Evolutionary conservation across 2,113 vertebrate genomes (phyloP), one percentile per base, ranked within the genome.

Genomic region (Rhegmatorhina hoffmannsi): DNA sequence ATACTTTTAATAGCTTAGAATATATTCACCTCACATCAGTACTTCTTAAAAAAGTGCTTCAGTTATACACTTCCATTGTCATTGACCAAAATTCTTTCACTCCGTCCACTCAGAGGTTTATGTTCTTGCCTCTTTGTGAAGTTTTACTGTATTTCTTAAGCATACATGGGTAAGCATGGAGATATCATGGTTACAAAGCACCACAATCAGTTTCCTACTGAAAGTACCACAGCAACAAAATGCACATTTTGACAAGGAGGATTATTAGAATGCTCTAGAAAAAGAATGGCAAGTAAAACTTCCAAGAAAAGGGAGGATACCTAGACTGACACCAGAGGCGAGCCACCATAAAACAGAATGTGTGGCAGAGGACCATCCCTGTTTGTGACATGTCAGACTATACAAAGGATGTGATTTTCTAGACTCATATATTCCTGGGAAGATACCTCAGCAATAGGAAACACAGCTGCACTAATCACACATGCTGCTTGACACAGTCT

Each of bases 341-440:
- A 73, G 23, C 9, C 46, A 25, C 6, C 8, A 11, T 0, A 0
- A 73, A 63, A 73, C 8, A 5, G 4, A 40, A 19, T 2, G 6
- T 0, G 0, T 26, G 33, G 59, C 36, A 81, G 33, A 49, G 28
- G 4, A 66, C 9, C 6, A 59, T 8, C 34, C 8, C 20, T 4
- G 9, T 86, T 59, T 72, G 36, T 0, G 0, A 26, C 20, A 74
- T 0, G 0, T 17, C 23, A 33, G 43, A 28, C 33, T 25, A 18
- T 14, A 67, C 4, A 60, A 36, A 64, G 16, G 17, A 33, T 28
- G 11, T 2, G 4, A 52, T 60, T 31, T 81, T 50, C 16, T 34
- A 49, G 29, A 55, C 40, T 24, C 34, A 34, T 9, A 36, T 68
- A 64, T 11, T 89, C 17, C 24, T 58, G 59, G 33, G 17, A 91